Base-by-base conservation (phyloP, 2,888 invertebrate species). In the Hypomecis punctinalis region DNA sequence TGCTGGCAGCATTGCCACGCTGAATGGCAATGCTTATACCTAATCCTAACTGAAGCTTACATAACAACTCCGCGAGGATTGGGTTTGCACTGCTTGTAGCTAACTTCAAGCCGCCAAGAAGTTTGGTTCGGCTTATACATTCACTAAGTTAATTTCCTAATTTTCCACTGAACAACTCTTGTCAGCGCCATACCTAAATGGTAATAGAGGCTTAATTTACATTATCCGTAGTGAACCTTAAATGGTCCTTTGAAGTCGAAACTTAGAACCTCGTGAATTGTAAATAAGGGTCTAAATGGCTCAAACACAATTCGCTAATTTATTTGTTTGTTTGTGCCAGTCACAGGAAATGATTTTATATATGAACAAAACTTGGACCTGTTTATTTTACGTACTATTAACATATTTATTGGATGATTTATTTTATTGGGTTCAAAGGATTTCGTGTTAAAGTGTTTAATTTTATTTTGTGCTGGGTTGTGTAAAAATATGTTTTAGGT, bases 191-290 rank as follows among this genome's bases (percentile, higher is more conserved):
- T 40, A 42, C 10, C 13, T 23, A 6, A 13, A 51, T 52, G 13
- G 40, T 40, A 52, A 42, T 23, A 39, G 5, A 51, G 5, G 39
- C 39, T 39, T 51, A 40, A 52, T 52, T 52, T 36, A 45, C 43
- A 45, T 45, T 23, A 52, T 10, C 52, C 33, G 10, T 10, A 42
- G 40, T 10, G 37, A 37, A 11, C 49, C 36, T 37, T 40, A 52
- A 52, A 42, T 7, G 40, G 40, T 52, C 52, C 40, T 42, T 52
- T 52, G 52, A 52, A 40, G 52, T 52, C 40, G 52, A 42, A 40
- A 52, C 52, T 52, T 52, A 40, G 52, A 23, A 9, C 40, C 52
- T 33, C 40, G 40, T 52, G 33, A 52, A 52, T 42, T 40, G 40
- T 52, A 42, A 52, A 52, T 52, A 52, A 42, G 52, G 40, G 33